Conservation (phyloP, 2,113 vertebrate genomes). For the Tonatia bakeri region DNA sequence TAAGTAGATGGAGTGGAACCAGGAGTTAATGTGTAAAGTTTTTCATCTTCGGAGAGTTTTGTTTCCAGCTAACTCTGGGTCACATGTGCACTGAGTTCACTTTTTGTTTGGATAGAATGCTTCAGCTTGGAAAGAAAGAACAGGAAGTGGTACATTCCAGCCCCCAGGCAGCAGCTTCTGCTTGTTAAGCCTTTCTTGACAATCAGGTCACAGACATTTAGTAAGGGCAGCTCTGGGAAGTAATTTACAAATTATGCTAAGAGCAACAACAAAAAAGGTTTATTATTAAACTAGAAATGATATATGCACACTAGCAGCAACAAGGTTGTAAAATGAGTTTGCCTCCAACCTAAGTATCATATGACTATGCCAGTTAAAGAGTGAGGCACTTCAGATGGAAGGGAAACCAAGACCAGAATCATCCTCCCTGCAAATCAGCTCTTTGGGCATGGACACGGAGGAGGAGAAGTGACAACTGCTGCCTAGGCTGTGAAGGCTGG, state of each 20-base stretch:
- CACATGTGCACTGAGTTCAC: constrained; percentile 54
- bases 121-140: constrained; percentile 61
- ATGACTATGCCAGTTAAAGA: neutral
- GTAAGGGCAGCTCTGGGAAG: constrained; percentile 59
- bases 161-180: constrained; percentile 74
- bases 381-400: neutral
- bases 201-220: constrained; percentile 68
- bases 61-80: constrained; percentile 40
- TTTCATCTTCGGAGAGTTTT: constrained; percentile 62
- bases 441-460: neutral
- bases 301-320: constrained; percentile 40
- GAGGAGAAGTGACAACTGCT: neutral
- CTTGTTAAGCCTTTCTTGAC: constrained; percentile 68
- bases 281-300: constrained; percentile 61
- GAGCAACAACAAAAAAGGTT: constrained; percentile 43
- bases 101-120: constrained; percentile 72
- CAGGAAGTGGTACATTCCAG: constrained; percentile 74
- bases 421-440: neutral
- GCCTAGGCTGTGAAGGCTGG: neutral
- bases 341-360: neutral
- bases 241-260: constrained; percentile 65
- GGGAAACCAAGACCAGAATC: neutral
- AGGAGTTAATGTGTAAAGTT: constrained; percentile 68
- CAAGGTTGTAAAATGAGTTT: constrained; percentile 40
- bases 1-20: constrained; percentile 56